Evolutionary conservation across 2,113 vertebrate species (phyloP).

Genomic region (Elanus axillaris): DNA sequence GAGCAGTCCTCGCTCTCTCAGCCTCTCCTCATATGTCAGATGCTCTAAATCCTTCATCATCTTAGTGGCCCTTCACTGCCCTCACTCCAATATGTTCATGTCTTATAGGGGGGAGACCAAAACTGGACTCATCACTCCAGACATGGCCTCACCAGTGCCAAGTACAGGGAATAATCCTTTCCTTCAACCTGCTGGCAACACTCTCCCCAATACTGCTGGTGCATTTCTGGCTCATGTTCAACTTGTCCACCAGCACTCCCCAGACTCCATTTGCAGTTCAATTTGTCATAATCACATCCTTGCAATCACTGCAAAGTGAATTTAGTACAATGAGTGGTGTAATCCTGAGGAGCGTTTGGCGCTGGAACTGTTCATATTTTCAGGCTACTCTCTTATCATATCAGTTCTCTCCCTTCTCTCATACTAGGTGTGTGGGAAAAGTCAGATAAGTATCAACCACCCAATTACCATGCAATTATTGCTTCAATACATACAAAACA

Average conservation of each 20-base stretch:
- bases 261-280: not conserved
- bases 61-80: not conserved
- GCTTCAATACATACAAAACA: not conserved
- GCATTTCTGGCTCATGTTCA: not conserved
- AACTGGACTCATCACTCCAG: not conserved
- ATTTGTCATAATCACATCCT: not conserved
- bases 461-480: constrained; percentile 16
- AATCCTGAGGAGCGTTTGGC: not conserved
- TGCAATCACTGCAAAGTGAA: not conserved
- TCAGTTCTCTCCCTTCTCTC: constrained; percentile 1
- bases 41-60: not conserved
- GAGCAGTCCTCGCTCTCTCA: not conserved
- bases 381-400: constrained; percentile 11
- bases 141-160: not conserved
- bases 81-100: not conserved
- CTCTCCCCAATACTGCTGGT: not conserved
- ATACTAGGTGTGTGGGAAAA: constrained; percentile 25
- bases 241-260: not conserved
- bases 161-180: not conserved
- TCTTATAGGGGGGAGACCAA: not conserved
- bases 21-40: not conserved
- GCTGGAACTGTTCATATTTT: not conserved
- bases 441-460: constrained; percentile 40
- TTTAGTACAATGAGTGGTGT: not conserved
- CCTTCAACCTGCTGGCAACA: not conserved